These are phyloP conservation scores for Eristalis pertinax DNA, from an alignment of 2,888 invertebrate species.

Conservation along the genomic window DNA sequence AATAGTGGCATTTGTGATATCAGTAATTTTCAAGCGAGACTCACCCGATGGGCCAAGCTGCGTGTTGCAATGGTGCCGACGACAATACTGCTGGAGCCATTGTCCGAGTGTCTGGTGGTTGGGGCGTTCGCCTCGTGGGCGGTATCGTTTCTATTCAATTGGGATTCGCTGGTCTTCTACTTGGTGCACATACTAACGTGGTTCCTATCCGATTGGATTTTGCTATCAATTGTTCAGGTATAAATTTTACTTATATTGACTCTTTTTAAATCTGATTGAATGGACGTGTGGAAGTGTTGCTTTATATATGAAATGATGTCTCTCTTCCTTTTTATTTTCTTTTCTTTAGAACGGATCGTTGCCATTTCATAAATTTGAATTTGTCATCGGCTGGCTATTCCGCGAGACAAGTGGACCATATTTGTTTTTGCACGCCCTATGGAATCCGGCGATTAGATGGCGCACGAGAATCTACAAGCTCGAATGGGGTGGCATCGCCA, in stretches of 20 bases:
- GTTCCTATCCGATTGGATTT: conserved; percentile 97
- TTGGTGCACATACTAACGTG: conserved; percentile 95
- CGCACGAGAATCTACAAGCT: conserved; percentile 94
- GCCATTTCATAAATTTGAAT: conserved; percentile 97
- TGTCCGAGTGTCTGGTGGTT: conserved; percentile 96
- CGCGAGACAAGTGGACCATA: conserved; percentile 95
- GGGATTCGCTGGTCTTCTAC: conserved; percentile 95
- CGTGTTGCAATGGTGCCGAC: conserved; percentile 97
- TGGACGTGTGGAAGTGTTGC: too few species aligned
- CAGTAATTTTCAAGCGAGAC: conserved; percentile 91
- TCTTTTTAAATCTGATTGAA: neutral
- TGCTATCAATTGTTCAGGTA: conserved; percentile 93
- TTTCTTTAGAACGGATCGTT: conserved; percentile 90
- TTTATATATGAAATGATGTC: neutral
- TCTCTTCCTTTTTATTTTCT: neutral
- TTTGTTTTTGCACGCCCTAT: conserved; percentile 92
- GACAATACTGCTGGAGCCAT: conserved; percentile 94
- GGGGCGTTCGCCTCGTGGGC: conserved; percentile 97
- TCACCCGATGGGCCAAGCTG: conserved; percentile 96
- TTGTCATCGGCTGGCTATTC: conserved; percentile 96
- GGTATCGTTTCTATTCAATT: conserved; percentile 89
- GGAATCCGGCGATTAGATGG: conserved; percentile 96
- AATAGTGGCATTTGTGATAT: conserved; percentile 95
- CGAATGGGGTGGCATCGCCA: conserved; percentile 97
- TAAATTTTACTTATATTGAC: conserved; percentile 38